A percentile compares a stretch with the other conserved stretches of the same genome.
These are phyloP conservation scores for Pseudopodoces humilis DNA, from an alignment of 2,113 vertebrate genomes.

Conservation along the genomic window DNA sequence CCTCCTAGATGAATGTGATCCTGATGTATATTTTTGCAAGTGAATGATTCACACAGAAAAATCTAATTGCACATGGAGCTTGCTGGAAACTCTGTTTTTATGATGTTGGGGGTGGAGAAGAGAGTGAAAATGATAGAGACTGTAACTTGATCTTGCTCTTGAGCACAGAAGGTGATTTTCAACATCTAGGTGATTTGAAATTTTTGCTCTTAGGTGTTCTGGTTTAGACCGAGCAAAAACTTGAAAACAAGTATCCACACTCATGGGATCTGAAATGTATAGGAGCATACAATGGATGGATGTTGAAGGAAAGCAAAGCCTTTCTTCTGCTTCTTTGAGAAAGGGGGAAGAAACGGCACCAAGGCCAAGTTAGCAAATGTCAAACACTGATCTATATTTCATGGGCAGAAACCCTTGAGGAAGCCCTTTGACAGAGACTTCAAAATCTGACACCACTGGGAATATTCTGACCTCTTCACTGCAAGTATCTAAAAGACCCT, in stretches of 20 bases:
- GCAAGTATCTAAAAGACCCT: not conserved
- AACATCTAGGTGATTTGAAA: not conserved
- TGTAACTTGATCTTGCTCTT: not conserved
- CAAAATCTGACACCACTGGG: not conserved
- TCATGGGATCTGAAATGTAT: not conserved
- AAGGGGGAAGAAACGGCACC: not conserved
- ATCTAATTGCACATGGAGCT: not conserved
- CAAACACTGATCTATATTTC: not conserved
- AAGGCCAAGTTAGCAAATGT: not conserved
- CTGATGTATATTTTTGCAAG: not conserved
- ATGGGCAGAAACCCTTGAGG: not conserved
- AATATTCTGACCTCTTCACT: not conserved
- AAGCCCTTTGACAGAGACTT: not conserved
- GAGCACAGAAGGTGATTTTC: not conserved
- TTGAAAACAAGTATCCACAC: not conserved
- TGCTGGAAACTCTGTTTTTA: not conserved
- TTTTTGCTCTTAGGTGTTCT: not conserved
- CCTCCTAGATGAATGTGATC: not conserved
- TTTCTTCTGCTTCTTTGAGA: not conserved
- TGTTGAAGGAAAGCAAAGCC: not conserved
- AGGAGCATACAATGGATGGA: not conserved
- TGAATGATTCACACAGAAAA: constrained; percentile 9
- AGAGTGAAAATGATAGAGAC: not conserved
- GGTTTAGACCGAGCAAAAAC: not conserved
- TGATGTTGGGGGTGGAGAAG: not conserved